A percentile compares a stretch with the other conserved stretches of the same genome.
These are phyloP conservation scores for Drosophila busckii DNA, from an alignment of 1,140 invertebrate species.

Conservation along the genomic window DNA sequence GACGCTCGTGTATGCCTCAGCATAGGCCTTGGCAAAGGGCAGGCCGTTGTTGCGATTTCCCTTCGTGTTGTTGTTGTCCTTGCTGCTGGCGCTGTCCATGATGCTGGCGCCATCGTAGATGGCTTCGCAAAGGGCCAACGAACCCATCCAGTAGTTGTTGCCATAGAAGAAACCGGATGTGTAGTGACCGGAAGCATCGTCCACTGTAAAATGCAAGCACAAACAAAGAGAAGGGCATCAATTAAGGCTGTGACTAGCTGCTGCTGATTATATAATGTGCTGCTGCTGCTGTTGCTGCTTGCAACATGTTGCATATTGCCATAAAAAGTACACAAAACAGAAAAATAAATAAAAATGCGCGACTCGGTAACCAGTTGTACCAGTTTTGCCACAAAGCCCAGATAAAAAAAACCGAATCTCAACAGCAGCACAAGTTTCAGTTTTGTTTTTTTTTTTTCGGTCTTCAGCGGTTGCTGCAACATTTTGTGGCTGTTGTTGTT, in stretches of 20 bases:
- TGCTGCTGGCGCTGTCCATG: conserved; percentile 28
- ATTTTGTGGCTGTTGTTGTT: too few species aligned
- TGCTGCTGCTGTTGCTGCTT: conserved; percentile 10
- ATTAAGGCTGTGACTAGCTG: conserved; percentile 13
- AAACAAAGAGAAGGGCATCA: conserved; percentile 48
- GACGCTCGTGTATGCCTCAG: conserved; percentile 61
- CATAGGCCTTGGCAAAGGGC: conserved; percentile 69
- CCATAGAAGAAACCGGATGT: conserved; percentile 90
- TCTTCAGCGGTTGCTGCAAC: too few species aligned
- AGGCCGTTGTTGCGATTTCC: conserved; percentile 38
- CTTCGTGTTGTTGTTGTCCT: conserved; percentile 48
- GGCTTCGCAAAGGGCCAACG: conserved; percentile 85
- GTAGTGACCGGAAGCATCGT: conserved; percentile 89
- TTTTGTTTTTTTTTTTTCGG: too few species aligned
- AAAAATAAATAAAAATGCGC: too few species aligned
- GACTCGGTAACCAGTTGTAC: too few species aligned
- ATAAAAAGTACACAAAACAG: too few species aligned
- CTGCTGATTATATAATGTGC: conserved; percentile 30
- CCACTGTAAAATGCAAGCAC: conserved; percentile 81
- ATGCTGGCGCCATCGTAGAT: conserved; percentile 79
- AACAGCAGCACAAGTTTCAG: too few species aligned
- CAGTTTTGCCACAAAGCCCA: conserved; percentile 8
- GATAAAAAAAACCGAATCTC: too few species aligned
- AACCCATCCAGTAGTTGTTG: conserved; percentile 90
- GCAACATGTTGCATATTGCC: conserved; percentile 28